Evolutionary conservation across 2,797 vertebrate species (phyloP), one percentile per base, ranked within the genome.

Genomic region (Hyperoplus immaculatus): DNA sequence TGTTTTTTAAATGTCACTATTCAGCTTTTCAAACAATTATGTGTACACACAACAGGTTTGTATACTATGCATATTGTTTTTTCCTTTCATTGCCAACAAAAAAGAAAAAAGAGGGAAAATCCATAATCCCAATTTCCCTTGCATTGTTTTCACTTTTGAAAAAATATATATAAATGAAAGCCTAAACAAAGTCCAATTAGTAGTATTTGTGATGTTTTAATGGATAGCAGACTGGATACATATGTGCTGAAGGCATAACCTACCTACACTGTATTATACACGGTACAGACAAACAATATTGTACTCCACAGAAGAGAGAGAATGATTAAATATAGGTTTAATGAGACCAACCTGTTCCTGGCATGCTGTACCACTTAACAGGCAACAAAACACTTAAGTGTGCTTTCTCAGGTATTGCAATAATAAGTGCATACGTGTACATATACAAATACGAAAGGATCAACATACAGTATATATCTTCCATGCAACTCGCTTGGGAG

Each of bases 351-450:
- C 29, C 29, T 43, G 8, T 49, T 77, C 38, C 42, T 45, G 36
- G 38, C 3, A 12, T 39, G 43, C 56, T 66, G 8, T 21, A 18
- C 53, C 63, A 53, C 54, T 72, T 69, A 61, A 8, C 42, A 49
- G 60, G 6, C 49, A 56, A 64, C 56, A 51, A 60, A 51, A 57
- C 72, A 62, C 69, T 66, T 29, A 29, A 29, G 29, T 29, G 29
- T 29, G 29, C 2, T 29, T 2, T 29, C 29, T 29, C 29, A 29
- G 29, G 29, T 29, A 29, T 29, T 29, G 29, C 29, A 29, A 29
- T 29, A 29, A 29, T 45, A 12, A 50, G 45, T 66, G 62, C 43
- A 71, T 43, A 29, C 51, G 18, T 43, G 63, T 46, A 39, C 15
- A 53, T 6, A 41, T 3, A 54, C 18, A n/a, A 8, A 41, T 38